phyloP scores from a whole-genome alignment of 2,113 vertebrate species.

The Neotragus moschatus region DNA sequence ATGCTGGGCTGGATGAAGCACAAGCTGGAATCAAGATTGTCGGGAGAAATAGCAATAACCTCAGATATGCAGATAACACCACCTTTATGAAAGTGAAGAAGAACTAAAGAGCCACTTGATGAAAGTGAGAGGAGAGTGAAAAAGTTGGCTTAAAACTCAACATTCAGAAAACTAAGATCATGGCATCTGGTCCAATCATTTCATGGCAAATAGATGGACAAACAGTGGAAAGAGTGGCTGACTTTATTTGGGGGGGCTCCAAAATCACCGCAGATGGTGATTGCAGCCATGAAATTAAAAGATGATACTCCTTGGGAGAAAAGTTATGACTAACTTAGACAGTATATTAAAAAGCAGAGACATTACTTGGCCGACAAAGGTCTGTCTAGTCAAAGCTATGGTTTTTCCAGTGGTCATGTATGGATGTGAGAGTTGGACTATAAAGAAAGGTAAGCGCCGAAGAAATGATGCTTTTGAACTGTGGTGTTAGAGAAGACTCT shows the following conservation, averaged over 20 bases:
- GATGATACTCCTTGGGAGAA: neutral
- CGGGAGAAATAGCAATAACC: neutral
- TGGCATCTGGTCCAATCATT: neutral
- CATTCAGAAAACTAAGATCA: neutral
- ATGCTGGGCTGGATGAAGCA: neutral
- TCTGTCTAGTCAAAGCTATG: neutral
- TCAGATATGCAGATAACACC: neutral
- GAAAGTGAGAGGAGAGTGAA: neutral
- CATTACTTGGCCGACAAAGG: neutral
- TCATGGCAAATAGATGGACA: neutral
- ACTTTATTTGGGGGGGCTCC: neutral
- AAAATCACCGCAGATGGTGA: neutral
- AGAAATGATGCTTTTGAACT: neutral
- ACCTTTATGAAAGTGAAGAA: neutral
- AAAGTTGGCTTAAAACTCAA: neutral
- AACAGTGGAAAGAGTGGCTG: neutral
- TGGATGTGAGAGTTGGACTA: neutral
- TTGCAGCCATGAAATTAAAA: neutral
- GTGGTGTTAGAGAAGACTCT: neutral
- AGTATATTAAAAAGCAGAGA: neutral
- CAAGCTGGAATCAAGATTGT: neutral
- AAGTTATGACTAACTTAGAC: neutral
- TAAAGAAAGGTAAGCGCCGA: fast-evolving
- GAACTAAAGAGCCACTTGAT: neutral
- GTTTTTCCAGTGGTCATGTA: neutral